Evolutionary conservation across 1,140 invertebrate genomes (phyloP), one percentile per base, ranked within the genome.

Genomic region (Battus philenor): DNA sequence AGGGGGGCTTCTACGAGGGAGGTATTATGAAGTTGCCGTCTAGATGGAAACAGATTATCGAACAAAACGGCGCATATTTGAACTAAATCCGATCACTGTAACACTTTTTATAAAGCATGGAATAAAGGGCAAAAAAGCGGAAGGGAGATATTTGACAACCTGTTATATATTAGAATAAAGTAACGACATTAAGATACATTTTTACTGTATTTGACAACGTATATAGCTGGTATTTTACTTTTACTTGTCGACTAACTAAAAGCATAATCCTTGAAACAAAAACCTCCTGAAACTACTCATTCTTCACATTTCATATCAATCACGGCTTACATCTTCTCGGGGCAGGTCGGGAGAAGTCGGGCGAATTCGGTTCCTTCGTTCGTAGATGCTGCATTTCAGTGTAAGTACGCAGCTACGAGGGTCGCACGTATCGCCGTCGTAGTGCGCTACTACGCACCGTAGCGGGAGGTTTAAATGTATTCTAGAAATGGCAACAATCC

Each of bases 241-340:
- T n/a, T n/a, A 30, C 9, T 30, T 48, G 31, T 13, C 26, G 10
- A 33, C 27, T 16, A 24, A 41, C 8, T 10, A 63, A 70, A 74
- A 76, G 67, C 64, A 56, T 68, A 68, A 75, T 72, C 64, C 66
- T 68, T 72, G 60, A 75, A 80, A 83, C 79, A 83, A 83, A 79
- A 77, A 70, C 57, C 66, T 60, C 54, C 50, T 66, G 57, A 56
- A 80, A 79, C 79, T 81, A 79, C 68, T 79, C 68, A 78, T 78
- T 80, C 66, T 70, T 81, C 72, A 80, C 77, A 80, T 84, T 80
- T 81, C 67, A 78, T 81, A 84, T 84, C 79, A 84, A 84, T 84
- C 80, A 84, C 72, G 54, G 65, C 67, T 76, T 76, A 72, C 62
- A 65, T 58, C 64, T 47, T 52, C 55, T 78, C 68, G 72, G 68